A percentile compares a stretch with the other conserved stretches of the same genome.
Evolutionary conservation across 2,797 vertebrate species (phyloP).

Genomic region (Varecia variegata): DNA sequence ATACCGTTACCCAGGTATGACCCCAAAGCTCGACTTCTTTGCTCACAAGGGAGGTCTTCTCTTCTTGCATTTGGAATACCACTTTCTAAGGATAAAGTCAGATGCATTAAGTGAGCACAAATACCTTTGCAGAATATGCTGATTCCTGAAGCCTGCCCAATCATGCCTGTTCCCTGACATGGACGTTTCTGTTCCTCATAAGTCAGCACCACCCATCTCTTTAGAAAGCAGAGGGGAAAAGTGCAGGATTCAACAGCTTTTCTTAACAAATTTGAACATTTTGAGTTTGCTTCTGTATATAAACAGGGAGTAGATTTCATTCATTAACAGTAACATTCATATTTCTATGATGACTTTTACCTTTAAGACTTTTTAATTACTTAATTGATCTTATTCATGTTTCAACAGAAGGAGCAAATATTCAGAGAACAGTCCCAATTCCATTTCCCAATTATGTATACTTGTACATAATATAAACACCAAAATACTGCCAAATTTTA

Average conservation of each 20-base stretch:
- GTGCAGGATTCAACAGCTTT: background rate
- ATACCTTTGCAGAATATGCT: accelerated
- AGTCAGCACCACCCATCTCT: background rate
- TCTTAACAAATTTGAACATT: background rate
- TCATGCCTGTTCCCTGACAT: accelerated
- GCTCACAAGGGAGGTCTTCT: background rate
- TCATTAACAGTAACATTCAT: background rate
- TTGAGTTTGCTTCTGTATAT: background rate
- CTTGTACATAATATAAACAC: too few relatives aligned
- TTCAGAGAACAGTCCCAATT: background rate
- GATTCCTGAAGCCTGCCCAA: background rate
- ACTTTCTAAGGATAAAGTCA: too few relatives aligned
- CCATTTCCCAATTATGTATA: background rate
- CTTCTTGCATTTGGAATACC: background rate
- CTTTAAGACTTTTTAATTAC: background rate
- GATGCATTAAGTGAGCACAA: background rate
- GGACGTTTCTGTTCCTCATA: accelerated
- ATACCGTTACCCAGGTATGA: accelerated
- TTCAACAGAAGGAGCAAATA: background rate
- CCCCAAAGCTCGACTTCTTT: background rate
- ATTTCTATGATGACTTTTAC: background rate
- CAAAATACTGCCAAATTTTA: background rate
- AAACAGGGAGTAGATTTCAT: background rate
- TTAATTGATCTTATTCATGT: background rate
- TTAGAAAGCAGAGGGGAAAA: background rate